phyloP scores from a whole-genome alignment of 1,140 invertebrate genomes.

The Scaptomyza pallida region DNA sequence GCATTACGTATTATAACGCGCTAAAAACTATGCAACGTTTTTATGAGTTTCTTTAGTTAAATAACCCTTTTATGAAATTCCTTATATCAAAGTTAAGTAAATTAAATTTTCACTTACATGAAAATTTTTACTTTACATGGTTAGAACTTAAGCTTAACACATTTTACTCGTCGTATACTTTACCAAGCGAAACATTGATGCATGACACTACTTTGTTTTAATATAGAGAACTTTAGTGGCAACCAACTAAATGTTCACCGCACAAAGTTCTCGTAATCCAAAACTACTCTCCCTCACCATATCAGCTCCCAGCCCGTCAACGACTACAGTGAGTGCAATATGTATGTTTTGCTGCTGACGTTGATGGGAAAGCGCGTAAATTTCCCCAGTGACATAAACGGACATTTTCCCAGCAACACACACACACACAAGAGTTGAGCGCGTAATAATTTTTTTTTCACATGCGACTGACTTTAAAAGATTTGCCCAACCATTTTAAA shows the following conservation, averaged over 20 bases:
- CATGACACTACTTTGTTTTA: conserved; percentile 6
- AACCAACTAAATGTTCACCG: conserved; percentile 2
- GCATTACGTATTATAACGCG: no score
- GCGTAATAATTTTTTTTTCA: conserved; percentile 38
- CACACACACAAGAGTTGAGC: conserved; percentile 33
- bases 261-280: conserved; percentile 7
- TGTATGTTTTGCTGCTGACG: conserved; percentile 22
- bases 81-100: no score
- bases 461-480: conserved; percentile 65
- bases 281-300: neutral
- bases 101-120: no score
- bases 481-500: conserved; percentile 52
- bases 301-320: neutral
- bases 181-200: neutral
- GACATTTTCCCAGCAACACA: conserved; percentile 33
- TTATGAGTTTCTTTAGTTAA: no score
- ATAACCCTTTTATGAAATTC: no score
- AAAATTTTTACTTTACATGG: no score
- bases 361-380: conserved; percentile 48
- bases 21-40: no score
- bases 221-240: conserved; percentile 7
- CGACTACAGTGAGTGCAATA: neutral
- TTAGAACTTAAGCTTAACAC: no score
- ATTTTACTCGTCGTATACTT: neutral
- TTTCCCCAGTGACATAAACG: conserved; percentile 56